Percentiles rank a stretch among this genome's conserved stretches.
These are phyloP conservation scores for Aphyosemion australe DNA, from an alignment of 2,113 vertebrate species.

Conservation along the genomic window DNA sequence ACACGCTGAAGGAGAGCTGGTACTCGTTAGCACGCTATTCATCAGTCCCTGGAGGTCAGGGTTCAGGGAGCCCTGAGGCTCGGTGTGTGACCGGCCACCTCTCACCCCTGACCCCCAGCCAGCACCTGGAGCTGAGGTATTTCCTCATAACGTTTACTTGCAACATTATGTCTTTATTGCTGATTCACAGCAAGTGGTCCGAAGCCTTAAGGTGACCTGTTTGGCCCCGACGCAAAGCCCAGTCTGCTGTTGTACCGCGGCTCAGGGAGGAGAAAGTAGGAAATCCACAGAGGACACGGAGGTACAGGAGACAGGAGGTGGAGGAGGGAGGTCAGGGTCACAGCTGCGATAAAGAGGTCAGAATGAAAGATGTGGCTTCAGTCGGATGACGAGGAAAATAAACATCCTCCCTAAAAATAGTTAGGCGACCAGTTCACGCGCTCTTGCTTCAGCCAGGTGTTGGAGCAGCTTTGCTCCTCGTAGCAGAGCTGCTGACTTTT, in stretches of 20 bases:
- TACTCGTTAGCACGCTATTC: constrained; percentile 74
- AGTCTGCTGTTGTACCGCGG: constrained; percentile 13
- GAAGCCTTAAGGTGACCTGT: neutral
- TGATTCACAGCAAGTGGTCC: neutral
- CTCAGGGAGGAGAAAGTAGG: constrained; percentile 31
- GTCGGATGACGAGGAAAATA: constrained; percentile 46
- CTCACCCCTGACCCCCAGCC: constrained; percentile 59
- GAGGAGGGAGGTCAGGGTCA: constrained; percentile 59
- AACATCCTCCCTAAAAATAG: constrained; percentile 73
- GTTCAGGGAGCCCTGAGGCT: constrained; percentile 68
- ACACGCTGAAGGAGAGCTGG: constrained; percentile 65
- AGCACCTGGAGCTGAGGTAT: constrained; percentile 76
- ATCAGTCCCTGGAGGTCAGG: constrained; percentile 69
- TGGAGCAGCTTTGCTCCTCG: constrained; percentile 30
- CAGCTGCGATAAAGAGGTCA: constrained; percentile 74
- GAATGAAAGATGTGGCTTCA: constrained; percentile 68
- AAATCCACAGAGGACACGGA: constrained; percentile 46
- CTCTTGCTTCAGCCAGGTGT: constrained; percentile 60
- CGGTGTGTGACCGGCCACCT: constrained; percentile 61
- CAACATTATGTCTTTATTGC: constrained; percentile 58
- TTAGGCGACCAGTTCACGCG: constrained; percentile 36
- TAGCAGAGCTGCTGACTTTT: constrained; percentile 21
- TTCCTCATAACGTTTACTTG: constrained; percentile 64
- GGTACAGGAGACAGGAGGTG: constrained; percentile 42
- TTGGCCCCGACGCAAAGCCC: neutral